Evolutionary conservation across 2,797 vertebrate species (phyloP).

Genomic region (Chromis chromis): DNA sequence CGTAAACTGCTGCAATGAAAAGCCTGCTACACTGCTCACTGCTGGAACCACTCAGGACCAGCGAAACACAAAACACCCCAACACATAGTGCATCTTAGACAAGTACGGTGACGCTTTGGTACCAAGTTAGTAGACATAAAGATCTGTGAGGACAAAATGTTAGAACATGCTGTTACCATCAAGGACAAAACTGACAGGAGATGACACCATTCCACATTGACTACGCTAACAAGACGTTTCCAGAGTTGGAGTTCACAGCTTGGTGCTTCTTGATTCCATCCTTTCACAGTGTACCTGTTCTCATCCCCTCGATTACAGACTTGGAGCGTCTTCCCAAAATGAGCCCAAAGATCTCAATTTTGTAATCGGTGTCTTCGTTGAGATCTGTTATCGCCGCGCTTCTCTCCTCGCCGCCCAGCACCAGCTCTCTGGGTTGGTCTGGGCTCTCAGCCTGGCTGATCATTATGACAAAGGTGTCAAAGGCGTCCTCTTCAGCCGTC

Average conservation of each 20-base stretch:
- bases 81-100: conserved; percentile 28
- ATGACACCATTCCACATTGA: conserved; percentile 35
- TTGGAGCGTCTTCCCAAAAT: conserved; percentile 89
- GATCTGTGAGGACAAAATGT: conserved; percentile 10
- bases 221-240: conserved; percentile 27
- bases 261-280: neutral
- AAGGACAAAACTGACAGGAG: conserved; percentile 21
- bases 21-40: neutral
- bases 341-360: conserved; percentile 91
- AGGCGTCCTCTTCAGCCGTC: conserved; percentile 91
- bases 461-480: conserved; percentile 94
- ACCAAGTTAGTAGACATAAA: conserved; percentile 62
- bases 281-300: conserved; percentile 90
- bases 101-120: neutral
- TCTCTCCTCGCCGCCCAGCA: conserved; percentile 87
- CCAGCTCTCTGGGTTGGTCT: conserved; percentile 86
- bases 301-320: conserved; percentile 86
- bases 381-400: conserved; percentile 86
- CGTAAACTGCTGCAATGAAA: neutral
- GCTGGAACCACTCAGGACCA: conserved; percentile 44
- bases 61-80: conserved; percentile 18
- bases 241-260: conserved; percentile 27
- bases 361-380: conserved; percentile 90
- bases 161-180: conserved; percentile 60
- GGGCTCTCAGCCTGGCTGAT: conserved; percentile 85